Evolutionary conservation across 2,888 invertebrate species (phyloP), one percentile per base, ranked within the genome.

Genomic region (Drosophila fungiperda): DNA sequence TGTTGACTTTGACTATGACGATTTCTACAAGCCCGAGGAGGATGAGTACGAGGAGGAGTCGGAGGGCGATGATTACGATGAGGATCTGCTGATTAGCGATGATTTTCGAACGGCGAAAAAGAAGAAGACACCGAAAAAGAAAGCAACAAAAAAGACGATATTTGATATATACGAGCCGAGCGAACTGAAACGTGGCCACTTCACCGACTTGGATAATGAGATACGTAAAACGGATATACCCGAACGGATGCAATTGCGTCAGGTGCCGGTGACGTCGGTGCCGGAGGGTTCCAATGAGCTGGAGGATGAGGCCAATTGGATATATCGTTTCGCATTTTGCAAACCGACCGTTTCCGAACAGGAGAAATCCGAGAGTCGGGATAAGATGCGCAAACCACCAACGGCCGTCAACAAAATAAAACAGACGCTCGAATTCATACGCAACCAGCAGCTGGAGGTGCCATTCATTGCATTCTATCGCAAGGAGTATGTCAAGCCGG

Each of bases 401-500:
- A 94, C 94, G 73, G 95, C 97, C 0, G 94, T 97, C 26, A 95
- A 95, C n/a, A 99, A 99, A 94, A 99, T 99, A 60, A 96, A 97
- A 53, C 98, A 98, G 92, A 98, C 98, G 0, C 93, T 99, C 29
- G 98, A 99, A 90, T 99, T 99, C 91, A 99, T 99, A 96, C 94
- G 99, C 48, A 99, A 98, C 92, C 98, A 99, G 90, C 96, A 97
- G 55, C 94, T 98, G 79, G 99, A 99, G 94, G 99, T 99, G 49
- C 99, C 99, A 0, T 99, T 99, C 93, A 99, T 99, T 86, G 98
- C 98, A 0, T 99, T 99, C 93, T 99, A 99, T 92, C 95, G 99
- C 33, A 99, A 99, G 93, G 99, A 99, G 93, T 98, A 98, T 87
- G 98, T 99, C 0, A 96, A 97, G 88, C 98, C 98, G 0, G 99